Evolutionary conservation across 1,140 invertebrate species (phyloP).

Genomic region (Globodera ellingtonae): DNA sequence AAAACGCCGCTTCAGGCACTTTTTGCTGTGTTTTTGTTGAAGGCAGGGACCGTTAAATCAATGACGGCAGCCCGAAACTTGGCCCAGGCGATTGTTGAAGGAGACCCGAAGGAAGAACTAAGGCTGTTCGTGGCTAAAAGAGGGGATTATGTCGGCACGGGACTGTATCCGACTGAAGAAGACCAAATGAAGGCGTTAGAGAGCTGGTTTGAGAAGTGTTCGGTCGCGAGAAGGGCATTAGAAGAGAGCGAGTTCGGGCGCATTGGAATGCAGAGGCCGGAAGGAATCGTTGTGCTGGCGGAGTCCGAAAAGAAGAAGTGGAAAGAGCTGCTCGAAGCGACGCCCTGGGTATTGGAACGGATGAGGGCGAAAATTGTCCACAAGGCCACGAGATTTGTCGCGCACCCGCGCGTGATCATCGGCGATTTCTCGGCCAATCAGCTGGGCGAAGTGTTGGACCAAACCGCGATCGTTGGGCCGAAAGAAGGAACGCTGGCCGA

Average conservation of each 20-base stretch:
- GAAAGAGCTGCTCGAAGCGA: background rate
- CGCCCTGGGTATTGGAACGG: background rate
- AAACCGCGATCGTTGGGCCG: background rate
- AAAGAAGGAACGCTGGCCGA: background rate
- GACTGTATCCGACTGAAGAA: background rate
- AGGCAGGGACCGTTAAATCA: background rate
- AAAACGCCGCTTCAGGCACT: constrained; percentile 10
- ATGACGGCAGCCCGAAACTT: background rate
- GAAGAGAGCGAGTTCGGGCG: background rate
- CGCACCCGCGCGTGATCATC: background rate
- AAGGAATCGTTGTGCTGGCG: background rate
- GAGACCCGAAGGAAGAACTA: background rate
- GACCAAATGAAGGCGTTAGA: constrained; percentile 4
- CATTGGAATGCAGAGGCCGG: background rate
- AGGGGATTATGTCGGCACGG: background rate
- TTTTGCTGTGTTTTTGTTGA: constrained; percentile 2
- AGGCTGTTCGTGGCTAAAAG: background rate
- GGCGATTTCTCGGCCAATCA: constrained; percentile 8
- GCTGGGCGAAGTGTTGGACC: background rate
- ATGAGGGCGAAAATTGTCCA: constrained; percentile 12
- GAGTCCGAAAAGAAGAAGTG: constrained; percentile 18
- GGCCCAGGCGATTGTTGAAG: constrained; percentile 15
- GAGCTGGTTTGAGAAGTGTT: background rate
- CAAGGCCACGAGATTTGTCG: background rate
- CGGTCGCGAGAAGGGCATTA: background rate